These are phyloP conservation scores for Lepidocolaptes lacrymiger DNA, from an alignment of 2,797 vertebrate species.

Conservation along the genomic window DNA sequence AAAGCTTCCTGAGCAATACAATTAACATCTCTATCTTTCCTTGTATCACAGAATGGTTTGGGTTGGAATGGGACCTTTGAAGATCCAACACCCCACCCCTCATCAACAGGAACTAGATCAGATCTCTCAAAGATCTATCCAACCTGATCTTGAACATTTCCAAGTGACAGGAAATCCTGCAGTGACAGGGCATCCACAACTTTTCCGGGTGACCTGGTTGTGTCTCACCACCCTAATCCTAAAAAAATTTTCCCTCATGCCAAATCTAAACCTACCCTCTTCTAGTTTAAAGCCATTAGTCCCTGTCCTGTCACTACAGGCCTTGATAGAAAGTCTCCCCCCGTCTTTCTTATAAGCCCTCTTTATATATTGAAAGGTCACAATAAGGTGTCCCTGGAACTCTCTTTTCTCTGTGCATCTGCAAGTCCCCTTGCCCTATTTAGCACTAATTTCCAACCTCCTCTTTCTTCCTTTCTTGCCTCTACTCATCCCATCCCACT, in stretches of 20 bases:
- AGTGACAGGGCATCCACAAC: accelerated
- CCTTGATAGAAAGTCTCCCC: background rate
- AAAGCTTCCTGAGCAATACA: background rate
- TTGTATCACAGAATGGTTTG: background rate
- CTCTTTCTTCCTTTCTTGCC: background rate
- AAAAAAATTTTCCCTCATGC: background rate
- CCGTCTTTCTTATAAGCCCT: background rate
- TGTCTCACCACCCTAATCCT: background rate
- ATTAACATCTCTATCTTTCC: background rate
- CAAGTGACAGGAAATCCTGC: accelerated
- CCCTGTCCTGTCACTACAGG: background rate
- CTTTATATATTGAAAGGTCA: accelerated
- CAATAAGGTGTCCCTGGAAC: background rate
- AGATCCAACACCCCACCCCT: background rate
- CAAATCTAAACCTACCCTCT: background rate
- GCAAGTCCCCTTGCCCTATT: background rate
- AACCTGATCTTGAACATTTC: background rate
- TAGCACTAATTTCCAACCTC: background rate
- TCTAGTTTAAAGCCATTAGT: background rate
- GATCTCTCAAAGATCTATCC: background rate
- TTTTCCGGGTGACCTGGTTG: background rate
- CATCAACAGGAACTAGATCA: background rate
- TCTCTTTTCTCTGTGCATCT: background rate
- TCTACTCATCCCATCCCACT: background rate
- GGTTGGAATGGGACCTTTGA: background rate